phyloP scores from a whole-genome alignment of 2,113 vertebrate genomes.

The Ammodytes dubius region DNA sequence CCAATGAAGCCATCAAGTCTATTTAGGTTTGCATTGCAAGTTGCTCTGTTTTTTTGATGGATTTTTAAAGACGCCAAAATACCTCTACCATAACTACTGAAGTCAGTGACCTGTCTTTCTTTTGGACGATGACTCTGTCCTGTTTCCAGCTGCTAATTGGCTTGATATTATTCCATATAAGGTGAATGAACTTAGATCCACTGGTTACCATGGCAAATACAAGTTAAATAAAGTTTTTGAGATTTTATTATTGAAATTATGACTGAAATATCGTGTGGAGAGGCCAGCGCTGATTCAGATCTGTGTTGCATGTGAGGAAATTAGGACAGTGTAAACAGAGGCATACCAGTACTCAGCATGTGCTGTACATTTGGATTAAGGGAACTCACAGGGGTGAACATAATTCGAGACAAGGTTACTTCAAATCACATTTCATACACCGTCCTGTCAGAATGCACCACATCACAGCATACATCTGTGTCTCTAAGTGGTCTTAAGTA shows the following conservation, averaged over 20 bases:
- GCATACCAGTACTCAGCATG: background rate
- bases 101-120: no score
- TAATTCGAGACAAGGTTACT: slow-evolving; percentile 19
- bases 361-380: background rate
- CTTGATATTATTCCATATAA: background rate
- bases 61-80: no score
- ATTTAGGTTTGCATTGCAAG: no score
- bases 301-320: slow-evolving; percentile 13
- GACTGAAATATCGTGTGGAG: background rate
- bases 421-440: slow-evolving; percentile 12
- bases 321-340: slow-evolving; percentile 1
- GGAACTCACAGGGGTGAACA: slow-evolving; percentile 15
- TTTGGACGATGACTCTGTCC: no score
- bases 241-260: slow-evolving; percentile 3
- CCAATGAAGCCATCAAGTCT: no score
- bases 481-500: background rate
- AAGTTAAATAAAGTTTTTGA: background rate
- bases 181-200: background rate
- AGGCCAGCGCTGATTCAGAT: background rate
- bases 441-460: slow-evolving; percentile 21
- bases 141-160: background rate
- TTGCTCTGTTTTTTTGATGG: no score
- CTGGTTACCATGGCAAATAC: background rate
- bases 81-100: no score
- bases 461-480: slow-evolving; percentile 4